Base-by-base conservation (phyloP, 2,888 invertebrate genomes). In the Drosophila kuntzei region DNA sequence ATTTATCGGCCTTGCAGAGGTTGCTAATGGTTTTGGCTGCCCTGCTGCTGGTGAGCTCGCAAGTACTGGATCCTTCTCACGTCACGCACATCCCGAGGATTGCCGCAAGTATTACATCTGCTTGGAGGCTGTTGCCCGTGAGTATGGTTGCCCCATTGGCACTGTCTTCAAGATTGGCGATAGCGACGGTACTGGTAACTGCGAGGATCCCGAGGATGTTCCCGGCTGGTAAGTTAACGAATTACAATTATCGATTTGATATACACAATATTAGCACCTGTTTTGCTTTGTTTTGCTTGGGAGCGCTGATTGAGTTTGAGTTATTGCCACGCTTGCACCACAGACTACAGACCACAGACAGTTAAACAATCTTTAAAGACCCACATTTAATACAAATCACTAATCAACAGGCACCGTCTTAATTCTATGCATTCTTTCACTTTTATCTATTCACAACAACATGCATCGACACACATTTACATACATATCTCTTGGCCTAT, bases 51-150 rank as follows among this genome's bases (percentile, higher is more conserved):
- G 96, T 89, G 97, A 97, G 93, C 94, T 96, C 32, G 95, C 96
- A 89, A 95, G 95, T 90, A 94, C 96, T 76, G 98, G 97, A 71
- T 96, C 97, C 74, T 98, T 98, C 95, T 97, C 97, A 86, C 95
- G 98, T 91, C 98, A 98, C 93, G 97, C 98, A 65, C 98, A 98
- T 93, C 98, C 98, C 36, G 97, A 97, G 80, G 97, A 97, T 93
- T 97, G 97, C 94, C 95, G 98, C 90, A 98, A 98, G 92, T 98
- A 98, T 93, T 98, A 97, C 94, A 97, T 98, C 93, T 98, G 98
- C 92, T 93, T 98, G 76, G 98, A 98, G 92, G 96, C 97, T 80
- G 95, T 95, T 65, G 97, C 98, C 76, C 95, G 98, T 81, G 98
- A 98, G 93, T 98, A 98, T 93, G 98, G 98, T 77, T 98, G 98